phyloP scores from a whole-genome alignment of 2,888 invertebrate genomes.

The Oxyteleia sp. region DNA sequence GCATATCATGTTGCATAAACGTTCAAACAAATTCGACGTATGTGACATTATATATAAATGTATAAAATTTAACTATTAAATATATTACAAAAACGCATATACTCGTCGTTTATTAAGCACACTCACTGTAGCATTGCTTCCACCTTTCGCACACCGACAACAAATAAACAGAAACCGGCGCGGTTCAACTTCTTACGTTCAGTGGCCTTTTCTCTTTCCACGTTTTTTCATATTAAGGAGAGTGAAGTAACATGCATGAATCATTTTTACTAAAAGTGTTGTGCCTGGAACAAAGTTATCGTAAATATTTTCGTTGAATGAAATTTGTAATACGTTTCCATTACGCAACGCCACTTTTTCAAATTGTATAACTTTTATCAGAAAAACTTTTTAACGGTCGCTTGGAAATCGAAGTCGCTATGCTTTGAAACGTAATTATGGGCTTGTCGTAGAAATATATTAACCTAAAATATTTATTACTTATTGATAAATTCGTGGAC shows the following conservation, averaged over 20 bases:
- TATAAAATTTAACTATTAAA: constrained; percentile 69
- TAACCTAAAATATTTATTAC: no score
- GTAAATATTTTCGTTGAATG: no score
- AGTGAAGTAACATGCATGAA: constrained; percentile 35
- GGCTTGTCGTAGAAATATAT: no score
- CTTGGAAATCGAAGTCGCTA: no score
- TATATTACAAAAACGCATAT: constrained; percentile 61
- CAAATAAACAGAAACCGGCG: constrained; percentile 15
- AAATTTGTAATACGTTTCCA: no score
- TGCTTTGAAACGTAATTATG: no score
- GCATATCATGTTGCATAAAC: constrained; percentile 60
- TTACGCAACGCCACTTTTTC: no score
- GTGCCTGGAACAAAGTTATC: constrained; percentile 34
- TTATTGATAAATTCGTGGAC: constrained; percentile 1
- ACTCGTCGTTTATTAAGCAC: constrained; percentile 27
- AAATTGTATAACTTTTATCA: no score
- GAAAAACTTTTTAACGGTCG: no score
- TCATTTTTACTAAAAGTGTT: constrained; percentile 41
- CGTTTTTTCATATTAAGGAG: constrained; percentile 40
- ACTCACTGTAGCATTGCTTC: not conserved
- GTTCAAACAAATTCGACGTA: constrained; percentile 57
- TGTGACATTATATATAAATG: constrained; percentile 61
- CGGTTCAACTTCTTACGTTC: constrained; percentile 9
- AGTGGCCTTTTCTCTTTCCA: constrained; percentile 24
- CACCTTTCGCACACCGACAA: constrained; percentile 2